Conservation (phyloP, 2,888 invertebrate genomes). For the Caenorhabditis sp. region DNA sequence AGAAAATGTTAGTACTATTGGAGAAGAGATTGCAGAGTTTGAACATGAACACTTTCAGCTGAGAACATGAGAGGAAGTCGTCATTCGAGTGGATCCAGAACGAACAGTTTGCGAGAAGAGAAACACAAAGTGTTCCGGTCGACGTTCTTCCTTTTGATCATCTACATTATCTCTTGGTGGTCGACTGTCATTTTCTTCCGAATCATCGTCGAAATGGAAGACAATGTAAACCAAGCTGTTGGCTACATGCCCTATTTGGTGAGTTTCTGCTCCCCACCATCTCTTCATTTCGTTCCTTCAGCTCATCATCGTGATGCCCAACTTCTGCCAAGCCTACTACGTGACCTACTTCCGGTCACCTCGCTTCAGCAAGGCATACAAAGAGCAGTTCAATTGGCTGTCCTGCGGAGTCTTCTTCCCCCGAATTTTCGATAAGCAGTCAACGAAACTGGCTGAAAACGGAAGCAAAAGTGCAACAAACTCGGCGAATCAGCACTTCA, state of each 20-base stretch:
- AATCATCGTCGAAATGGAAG: slow-evolving; percentile 20
- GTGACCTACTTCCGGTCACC: slow-evolving; percentile 38
- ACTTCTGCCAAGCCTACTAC: slow-evolving; percentile 44
- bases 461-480: slow-evolving; percentile 1
- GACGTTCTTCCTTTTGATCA: slow-evolving; percentile 47
- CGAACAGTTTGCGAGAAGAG: slow-evolving; percentile 39
- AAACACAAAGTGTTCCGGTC: slow-evolving; percentile 61
- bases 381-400: slow-evolving; percentile 26
- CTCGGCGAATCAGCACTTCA: neutral
- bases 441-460: neutral
- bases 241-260: slow-evolving; percentile 54
- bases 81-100: slow-evolving; percentile 44
- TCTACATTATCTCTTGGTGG: slow-evolving; percentile 60
- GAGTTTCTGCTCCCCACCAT: neutral
- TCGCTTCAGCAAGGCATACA: slow-evolving; percentile 21
- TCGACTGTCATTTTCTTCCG: slow-evolving; percentile 21
- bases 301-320: slow-evolving; percentile 45
- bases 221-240: slow-evolving; percentile 14
- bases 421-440: slow-evolving; percentile 9
- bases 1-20: slow-evolving; percentile 42
- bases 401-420: slow-evolving; percentile 38
- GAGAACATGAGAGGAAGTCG: slow-evolving; percentile 50
- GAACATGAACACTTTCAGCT: slow-evolving; percentile 24
- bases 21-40: neutral
- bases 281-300: slow-evolving; percentile 21